These are phyloP conservation scores for Melikaiella ostensackeni DNA, from an alignment of 2,888 invertebrate genomes.

Conservation along the genomic window DNA sequence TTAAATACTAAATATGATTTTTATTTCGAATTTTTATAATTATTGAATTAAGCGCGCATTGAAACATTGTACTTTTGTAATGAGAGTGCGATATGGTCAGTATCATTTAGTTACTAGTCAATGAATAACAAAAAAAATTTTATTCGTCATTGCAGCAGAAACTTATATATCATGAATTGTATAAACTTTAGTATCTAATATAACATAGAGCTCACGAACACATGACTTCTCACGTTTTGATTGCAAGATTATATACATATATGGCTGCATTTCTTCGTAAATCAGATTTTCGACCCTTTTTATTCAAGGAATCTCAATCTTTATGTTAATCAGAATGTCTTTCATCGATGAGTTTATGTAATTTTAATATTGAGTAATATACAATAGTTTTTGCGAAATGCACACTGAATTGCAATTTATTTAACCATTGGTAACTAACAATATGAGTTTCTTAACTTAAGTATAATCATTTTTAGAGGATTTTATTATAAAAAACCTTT, in stretches of 20 bases:
- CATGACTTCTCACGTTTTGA: conserved; percentile 21
- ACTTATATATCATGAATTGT: conserved; percentile 38
- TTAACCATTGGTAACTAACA: background rate
- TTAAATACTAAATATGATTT: background rate
- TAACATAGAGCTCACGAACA: conserved; percentile 26
- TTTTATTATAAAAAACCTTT: too few relatives aligned
- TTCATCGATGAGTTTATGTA: conserved; percentile 29
- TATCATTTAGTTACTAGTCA: conserved; percentile 37
- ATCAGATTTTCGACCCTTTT: conserved; percentile 1
- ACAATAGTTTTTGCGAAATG: conserved; percentile 29
- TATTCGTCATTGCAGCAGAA: conserved; percentile 34
- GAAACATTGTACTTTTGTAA: conserved; percentile 24
- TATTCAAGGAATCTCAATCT: conserved; percentile 28
- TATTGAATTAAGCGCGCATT: background rate
- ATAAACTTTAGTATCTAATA: conserved; percentile 38
- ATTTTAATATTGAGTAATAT: conserved; percentile 32
- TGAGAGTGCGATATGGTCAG: conserved; percentile 26
- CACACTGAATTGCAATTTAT: background rate
- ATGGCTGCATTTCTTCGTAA: background rate
- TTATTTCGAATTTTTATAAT: background rate
- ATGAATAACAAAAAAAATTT: conserved; percentile 29
- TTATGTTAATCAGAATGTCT: conserved; percentile 20
- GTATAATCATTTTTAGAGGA: too few relatives aligned
- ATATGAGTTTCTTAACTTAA: too few relatives aligned
- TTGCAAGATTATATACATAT: conserved; percentile 2